Evolutionary conservation across 2,888 invertebrate species (phyloP).

Genomic region (Craniophora ligustri): DNA sequence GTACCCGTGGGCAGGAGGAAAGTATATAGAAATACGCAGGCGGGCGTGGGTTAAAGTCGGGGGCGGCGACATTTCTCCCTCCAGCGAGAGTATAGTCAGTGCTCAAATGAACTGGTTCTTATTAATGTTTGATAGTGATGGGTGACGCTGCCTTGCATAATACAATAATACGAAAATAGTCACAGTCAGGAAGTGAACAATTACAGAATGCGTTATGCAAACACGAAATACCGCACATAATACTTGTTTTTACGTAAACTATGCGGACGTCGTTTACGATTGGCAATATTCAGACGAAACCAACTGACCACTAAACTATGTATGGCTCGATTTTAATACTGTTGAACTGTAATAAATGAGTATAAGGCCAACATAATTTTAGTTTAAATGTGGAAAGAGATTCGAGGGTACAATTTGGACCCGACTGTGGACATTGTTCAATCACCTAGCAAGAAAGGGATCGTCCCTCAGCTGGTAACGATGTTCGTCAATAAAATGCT

Average conservation of each 20-base stretch:
- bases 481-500: no score
- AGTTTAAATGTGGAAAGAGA: neutral
- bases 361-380: slow-evolving; percentile 6
- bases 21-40: slow-evolving; percentile 59
- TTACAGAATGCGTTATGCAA: slow-evolving; percentile 55
- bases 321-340: no score
- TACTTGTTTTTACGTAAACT: slow-evolving; percentile 46
- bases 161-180: slow-evolving; percentile 49
- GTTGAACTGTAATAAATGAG: no score
- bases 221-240: slow-evolving; percentile 47
- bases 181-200: slow-evolving; percentile 55
- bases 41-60: slow-evolving; percentile 62
- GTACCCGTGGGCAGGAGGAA: slow-evolving; percentile 64
- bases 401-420: slow-evolving; percentile 25
- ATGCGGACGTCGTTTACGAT: slow-evolving; percentile 2
- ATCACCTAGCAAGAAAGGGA: no score
- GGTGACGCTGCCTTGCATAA: slow-evolving; percentile 48
- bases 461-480: no score
- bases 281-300: slow-evolving; percentile 18
- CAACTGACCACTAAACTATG: slow-evolving; percentile 1
- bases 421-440: neutral
- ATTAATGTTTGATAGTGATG: slow-evolving; percentile 32
- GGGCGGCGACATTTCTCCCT: slow-evolving; percentile 62
- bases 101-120: slow-evolving; percentile 45
- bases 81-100: slow-evolving; percentile 49